Evolutionary conservation across 2,888 invertebrate genomes (phyloP), one percentile per base, ranked within the genome.

Genomic region (Trichogramma evanescens): DNA sequence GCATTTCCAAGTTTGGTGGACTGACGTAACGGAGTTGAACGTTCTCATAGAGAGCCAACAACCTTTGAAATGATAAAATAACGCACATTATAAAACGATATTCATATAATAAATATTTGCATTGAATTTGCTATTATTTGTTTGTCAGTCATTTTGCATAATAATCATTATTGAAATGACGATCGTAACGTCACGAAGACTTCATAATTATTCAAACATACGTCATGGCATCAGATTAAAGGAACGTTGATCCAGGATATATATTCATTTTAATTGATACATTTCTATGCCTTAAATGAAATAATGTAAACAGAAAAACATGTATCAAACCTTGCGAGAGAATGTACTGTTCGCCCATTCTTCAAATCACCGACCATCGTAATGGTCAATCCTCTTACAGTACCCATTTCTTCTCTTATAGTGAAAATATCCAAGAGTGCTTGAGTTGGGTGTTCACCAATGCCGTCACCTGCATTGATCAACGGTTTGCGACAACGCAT

Each of bases 341-440:
- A 99, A 79, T 99, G 99, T 0, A 99, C 99, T 2, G 99, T 99
- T 45, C 99, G 85, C 1, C 99, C 98, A 78, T 99, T 92, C 77
- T 95, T 96, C 68, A 99, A 81, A 79, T 99, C 99, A 5, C 99
- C 99, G 26, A 98, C 97, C 88, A 99, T 89, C 0, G 98, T 98
- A 56, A 99, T 95, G 0, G 93, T 96, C 7, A 99, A 82, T 0
- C 95, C 95, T 75, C 99, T 98, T 0, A 99, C 97, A 0, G 98
- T 99, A 68, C 98, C 98, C 64, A 99, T 94, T 82, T 99, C 98
- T 80, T 99, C 96, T 65, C 98, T 85, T 70, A 99, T 99, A 5
- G 99, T 98, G 74, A 97, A 99, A 4, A 98, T 87, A 74, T 99
- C 99, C 7, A 99, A 81, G 9, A 99, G 81, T 0, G 99, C 99